Percentiles rank a stretch among this genome's conserved stretches.
Conservation (phyloP, 2,797 vertebrate genomes). For the Allobates femoralis region DNA sequence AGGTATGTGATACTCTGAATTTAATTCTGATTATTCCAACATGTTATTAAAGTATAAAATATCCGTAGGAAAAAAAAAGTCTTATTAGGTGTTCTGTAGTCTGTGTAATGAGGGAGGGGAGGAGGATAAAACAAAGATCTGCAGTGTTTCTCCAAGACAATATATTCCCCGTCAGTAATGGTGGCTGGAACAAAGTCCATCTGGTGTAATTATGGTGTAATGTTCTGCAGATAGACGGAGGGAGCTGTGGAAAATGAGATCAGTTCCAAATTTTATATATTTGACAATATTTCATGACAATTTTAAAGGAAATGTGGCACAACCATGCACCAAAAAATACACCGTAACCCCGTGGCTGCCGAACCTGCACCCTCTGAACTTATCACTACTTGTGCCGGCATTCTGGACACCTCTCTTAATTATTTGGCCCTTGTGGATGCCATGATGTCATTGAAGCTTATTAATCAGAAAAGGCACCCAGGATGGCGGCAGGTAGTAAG, state of each 20-base stretch:
- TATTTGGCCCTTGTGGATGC: no score
- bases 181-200: not conserved
- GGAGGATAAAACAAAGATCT: constrained; percentile 21
- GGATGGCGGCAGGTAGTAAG: no score
- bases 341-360: no score
- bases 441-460: no score
- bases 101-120: not conserved
- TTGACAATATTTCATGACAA: not conserved
- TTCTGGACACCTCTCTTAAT: no score
- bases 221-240: not conserved
- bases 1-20: not conserved
- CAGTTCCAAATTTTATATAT: not conserved
- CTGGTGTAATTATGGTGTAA: constrained; percentile 8
- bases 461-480: no score
- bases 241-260: not conserved
- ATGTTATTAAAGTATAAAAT: constrained; percentile 44
- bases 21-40: constrained; percentile 15
- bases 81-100: constrained; percentile 28
- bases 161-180: not conserved
- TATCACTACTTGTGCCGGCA: no score
- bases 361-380: no score
- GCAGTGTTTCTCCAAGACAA: constrained; percentile 23
- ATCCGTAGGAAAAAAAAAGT: not conserved
- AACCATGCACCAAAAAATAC: no score
- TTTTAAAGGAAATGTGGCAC: not conserved